These are phyloP conservation scores for Polypterus senegalus DNA, from an alignment of 2,113 vertebrate genomes.

Conservation along the genomic window DNA sequence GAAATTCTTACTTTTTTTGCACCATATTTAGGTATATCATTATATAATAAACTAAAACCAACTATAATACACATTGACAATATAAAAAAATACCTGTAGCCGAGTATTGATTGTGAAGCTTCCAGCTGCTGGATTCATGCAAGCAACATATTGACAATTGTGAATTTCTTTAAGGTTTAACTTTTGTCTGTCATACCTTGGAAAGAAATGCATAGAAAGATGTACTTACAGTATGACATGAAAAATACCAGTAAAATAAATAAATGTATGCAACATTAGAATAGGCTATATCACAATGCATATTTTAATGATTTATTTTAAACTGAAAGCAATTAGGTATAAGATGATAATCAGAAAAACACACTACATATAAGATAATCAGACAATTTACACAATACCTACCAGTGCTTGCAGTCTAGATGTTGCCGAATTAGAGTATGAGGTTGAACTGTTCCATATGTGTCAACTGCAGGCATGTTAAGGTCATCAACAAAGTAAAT, in stretches of 20 bases:
- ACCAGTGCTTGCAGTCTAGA: conserved; percentile 59
- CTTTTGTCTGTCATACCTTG: conserved; percentile 63
- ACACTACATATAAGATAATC: neutral
- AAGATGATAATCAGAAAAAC: neutral
- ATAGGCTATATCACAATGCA: neutral
- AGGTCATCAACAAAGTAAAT: conserved; percentile 62
- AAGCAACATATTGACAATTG: conserved; percentile 58
- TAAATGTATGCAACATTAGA: neutral
- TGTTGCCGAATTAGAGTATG: conserved; percentile 56
- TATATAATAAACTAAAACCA: too few relatives aligned
- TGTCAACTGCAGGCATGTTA: conserved; percentile 58
- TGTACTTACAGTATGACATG: conserved; percentile 1
- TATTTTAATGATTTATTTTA: neutral
- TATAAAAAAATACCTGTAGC: conserved; percentile 47
- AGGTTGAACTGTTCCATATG: conserved; percentile 49
- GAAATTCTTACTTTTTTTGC: too few relatives aligned
- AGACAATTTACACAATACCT: conserved; percentile 12
- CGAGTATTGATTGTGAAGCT: conserved; percentile 62
- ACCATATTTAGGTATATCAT: too few relatives aligned
- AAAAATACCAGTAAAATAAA: neutral
- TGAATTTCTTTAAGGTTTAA: conserved; percentile 56
- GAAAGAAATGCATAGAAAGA: conserved; percentile 4
- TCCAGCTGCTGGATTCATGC: conserved; percentile 63
- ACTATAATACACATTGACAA: neutral
- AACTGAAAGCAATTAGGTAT: neutral